phyloP scores from a whole-genome alignment of 1,140 invertebrate species.

The Neotoxoptera formosana region DNA sequence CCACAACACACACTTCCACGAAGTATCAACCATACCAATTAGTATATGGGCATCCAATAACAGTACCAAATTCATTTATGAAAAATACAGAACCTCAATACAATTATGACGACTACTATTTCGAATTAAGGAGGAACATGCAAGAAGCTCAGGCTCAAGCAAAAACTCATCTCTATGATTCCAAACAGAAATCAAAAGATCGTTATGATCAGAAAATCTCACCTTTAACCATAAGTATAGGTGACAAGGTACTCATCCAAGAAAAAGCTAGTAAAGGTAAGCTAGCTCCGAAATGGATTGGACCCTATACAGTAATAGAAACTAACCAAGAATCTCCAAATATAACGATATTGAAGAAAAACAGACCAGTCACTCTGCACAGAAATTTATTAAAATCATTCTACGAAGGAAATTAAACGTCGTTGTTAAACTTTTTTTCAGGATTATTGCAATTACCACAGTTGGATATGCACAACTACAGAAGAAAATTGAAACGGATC shows the following conservation, averaged over 20 bases:
- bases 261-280: not conserved
- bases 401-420: too few relatives aligned
- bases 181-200: not conserved
- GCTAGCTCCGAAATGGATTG: not conserved
- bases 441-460: too few relatives aligned
- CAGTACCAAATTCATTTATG: conserved; percentile 1
- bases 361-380: too few relatives aligned
- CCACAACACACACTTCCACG: conserved; percentile 11
- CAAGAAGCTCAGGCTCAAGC: not conserved
- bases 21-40: conserved; percentile 52
- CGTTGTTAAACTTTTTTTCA: too few relatives aligned
- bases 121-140: not conserved
- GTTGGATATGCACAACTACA: too few relatives aligned
- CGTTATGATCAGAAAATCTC: not conserved
- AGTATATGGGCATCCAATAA: not conserved
- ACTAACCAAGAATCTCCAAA: not conserved
- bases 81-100: not conserved
- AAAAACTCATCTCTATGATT: not conserved
- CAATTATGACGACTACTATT: not conserved
- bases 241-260: not conserved
- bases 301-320: not conserved
- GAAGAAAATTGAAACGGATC: too few relatives aligned
- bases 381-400: not conserved
- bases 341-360: too few relatives aligned
- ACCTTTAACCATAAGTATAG: not conserved